These are phyloP conservation scores for Corythornis vintsioides DNA, from an alignment of 2,113 vertebrate genomes.

Conservation along the genomic window DNA sequence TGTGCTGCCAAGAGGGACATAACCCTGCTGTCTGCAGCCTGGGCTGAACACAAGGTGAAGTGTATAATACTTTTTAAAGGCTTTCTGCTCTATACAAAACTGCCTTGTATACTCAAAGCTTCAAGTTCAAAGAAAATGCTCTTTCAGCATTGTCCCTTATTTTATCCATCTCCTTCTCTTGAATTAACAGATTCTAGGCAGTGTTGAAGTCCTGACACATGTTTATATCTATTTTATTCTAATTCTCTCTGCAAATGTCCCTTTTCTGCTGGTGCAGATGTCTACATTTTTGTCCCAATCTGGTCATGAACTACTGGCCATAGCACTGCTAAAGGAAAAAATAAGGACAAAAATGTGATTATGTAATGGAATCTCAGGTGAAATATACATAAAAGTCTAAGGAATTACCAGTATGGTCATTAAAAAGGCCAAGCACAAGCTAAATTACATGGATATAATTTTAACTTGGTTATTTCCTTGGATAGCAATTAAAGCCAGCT, in stretches of 20 bases:
- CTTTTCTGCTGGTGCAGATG: neutral
- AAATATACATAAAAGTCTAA: neutral
- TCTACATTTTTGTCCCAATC: neutral
- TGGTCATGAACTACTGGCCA: neutral
- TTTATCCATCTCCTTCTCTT: neutral
- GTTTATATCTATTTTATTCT: neutral
- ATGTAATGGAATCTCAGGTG: neutral
- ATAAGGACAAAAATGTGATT: neutral
- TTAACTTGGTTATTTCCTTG: neutral
- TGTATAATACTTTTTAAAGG: neutral
- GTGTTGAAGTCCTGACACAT: neutral
- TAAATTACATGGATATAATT: neutral
- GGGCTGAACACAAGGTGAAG: neutral
- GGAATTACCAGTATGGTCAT: neutral
- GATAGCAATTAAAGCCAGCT: neutral
- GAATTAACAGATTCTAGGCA: neutral
- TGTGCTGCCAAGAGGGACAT: neutral
- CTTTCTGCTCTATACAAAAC: neutral
- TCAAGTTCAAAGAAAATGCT: neutral
- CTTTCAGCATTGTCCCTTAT: neutral
- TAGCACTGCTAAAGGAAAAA: neutral
- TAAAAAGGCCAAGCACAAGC: neutral
- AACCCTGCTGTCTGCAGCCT: neutral
- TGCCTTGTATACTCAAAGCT: neutral
- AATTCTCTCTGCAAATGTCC: neutral